A percentile compares a stretch with the other conserved stretches of the same genome.
phyloP scores from a whole-genome alignment of 2,888 invertebrate genomes.

The Diaphora mendica region DNA sequence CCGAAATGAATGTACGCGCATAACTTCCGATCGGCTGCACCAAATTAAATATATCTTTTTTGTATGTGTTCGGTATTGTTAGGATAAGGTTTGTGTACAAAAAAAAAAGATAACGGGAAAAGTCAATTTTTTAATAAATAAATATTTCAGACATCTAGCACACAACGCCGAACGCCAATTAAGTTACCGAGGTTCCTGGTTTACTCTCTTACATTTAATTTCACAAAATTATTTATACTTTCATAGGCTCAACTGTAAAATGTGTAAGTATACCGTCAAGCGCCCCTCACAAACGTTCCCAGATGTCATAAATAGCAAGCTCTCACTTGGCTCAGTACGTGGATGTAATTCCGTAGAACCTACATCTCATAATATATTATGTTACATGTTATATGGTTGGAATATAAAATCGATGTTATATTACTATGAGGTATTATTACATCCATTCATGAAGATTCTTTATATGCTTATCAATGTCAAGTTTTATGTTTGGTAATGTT shows the following conservation, averaged over 20 bases:
- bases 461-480: not conserved
- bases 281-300: not conserved
- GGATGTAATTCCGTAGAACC: not conserved
- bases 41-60: too few species aligned
- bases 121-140: too few species aligned
- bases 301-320: slow-evolving; percentile 6
- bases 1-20: too few species aligned
- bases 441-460: not conserved
- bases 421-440: not conserved
- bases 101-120: too few species aligned
- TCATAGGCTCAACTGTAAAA: not conserved
- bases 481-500: not conserved
- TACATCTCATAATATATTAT: not conserved
- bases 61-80: too few species aligned
- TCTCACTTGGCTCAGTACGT: not conserved
- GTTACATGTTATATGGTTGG: not conserved
- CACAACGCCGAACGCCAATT: too few species aligned
- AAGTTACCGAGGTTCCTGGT: too few species aligned
- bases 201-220: too few species aligned
- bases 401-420: not conserved
- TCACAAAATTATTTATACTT: not conserved
- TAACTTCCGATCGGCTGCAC: too few species aligned
- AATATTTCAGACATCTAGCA: too few species aligned
- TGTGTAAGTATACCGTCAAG: slow-evolving; percentile 1
- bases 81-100: too few species aligned